phyloP scores from a whole-genome alignment of 2,888 invertebrate species.

The Cerceris ruficornis region DNA sequence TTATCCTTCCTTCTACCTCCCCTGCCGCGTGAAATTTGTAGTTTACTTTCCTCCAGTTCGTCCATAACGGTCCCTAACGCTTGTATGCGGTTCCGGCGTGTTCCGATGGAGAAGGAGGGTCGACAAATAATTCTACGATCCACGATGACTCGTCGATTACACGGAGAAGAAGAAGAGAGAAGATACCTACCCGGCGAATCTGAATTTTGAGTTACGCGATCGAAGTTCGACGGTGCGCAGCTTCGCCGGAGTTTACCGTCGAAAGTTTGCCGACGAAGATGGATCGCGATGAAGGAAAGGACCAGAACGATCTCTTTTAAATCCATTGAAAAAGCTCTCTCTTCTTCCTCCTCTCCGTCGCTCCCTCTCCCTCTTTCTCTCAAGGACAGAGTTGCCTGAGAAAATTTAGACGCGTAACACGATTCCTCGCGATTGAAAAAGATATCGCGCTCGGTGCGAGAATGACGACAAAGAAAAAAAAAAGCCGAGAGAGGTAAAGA shows the following conservation, averaged over 20 bases:
- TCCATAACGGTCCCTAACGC: background rate
- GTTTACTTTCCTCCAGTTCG: background rate
- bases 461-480: constrained; percentile 4
- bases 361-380: background rate
- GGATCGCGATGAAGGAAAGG: background rate
- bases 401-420: background rate
- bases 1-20: no score
- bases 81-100: background rate
- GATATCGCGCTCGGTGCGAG: constrained; percentile 4
- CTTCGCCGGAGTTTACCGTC: background rate
- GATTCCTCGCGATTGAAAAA: constrained; percentile 6
- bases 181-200: background rate
- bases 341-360: background rate
- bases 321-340: background rate
- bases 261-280: background rate
- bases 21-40: no score
- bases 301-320: background rate
- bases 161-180: no score
- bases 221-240: background rate
- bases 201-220: constrained; percentile 16
- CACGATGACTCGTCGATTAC: background rate
- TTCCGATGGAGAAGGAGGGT: background rate
- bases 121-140: constrained; percentile 10
- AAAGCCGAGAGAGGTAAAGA: background rate
- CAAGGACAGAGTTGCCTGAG: background rate